Percentiles rank a stretch among this genome's conserved stretches.
Conservation (phyloP, 2,113 vertebrate genomes). For the Gnathonemus echidnorhynchus region DNA sequence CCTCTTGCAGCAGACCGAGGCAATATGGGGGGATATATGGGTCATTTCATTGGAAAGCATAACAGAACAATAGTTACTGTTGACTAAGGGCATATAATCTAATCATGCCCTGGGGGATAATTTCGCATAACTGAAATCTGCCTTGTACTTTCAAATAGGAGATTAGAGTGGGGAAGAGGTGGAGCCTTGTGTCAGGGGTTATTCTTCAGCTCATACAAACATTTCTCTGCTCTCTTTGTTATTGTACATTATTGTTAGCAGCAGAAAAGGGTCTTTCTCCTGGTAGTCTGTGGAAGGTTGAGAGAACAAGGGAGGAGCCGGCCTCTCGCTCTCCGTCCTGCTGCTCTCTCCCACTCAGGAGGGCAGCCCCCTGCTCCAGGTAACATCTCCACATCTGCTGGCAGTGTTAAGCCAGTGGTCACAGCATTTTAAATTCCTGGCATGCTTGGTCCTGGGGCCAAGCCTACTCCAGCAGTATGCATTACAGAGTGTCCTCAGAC, state of each 20-base stretch:
- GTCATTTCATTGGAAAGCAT: background rate
- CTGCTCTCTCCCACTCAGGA: background rate
- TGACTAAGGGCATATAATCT: background rate
- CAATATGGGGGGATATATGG: background rate
- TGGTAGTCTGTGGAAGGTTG: background rate
- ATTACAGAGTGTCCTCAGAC: slow-evolving; percentile 36
- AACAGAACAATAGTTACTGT: background rate
- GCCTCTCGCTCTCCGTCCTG: background rate
- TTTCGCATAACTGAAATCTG: background rate
- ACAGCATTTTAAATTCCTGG: slow-evolving; percentile 32
- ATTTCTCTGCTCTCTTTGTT: background rate
- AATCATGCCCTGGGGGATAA: background rate
- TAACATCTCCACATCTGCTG: slow-evolving; percentile 33
- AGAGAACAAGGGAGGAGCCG: background rate
- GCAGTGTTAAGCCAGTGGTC: slow-evolving; percentile 16
- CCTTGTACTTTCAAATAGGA: background rate
- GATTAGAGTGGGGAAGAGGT: background rate
- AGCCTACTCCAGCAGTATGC: slow-evolving; percentile 28
- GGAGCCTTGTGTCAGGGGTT: background rate
- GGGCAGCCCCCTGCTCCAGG: slow-evolving; percentile 2
- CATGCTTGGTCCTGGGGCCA: slow-evolving; percentile 28
- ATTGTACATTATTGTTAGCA: background rate
- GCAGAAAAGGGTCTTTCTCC: background rate
- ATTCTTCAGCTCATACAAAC: background rate
- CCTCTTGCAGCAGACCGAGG: too few relatives aligned